Percentiles rank a stretch among this genome's conserved stretches.
Conservation (phyloP, 2,113 vertebrate species). For the Macaca fascicularis region DNA sequence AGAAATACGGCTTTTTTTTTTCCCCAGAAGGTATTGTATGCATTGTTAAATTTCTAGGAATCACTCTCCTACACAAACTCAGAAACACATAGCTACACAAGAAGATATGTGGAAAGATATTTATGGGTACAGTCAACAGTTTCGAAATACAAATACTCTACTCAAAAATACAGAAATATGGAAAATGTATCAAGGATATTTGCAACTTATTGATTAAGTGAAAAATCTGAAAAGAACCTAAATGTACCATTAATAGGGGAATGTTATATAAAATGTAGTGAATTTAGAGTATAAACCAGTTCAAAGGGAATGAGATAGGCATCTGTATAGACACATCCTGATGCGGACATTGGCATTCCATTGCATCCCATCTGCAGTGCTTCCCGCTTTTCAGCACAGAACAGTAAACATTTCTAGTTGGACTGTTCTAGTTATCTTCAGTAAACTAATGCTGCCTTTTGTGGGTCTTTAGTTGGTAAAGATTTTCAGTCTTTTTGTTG, state of each 20-base stretch:
- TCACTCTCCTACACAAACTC: neutral
- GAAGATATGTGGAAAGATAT: neutral
- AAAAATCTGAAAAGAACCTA: neutral
- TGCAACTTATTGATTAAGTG: neutral
- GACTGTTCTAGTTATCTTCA: neutral
- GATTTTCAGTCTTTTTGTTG: neutral
- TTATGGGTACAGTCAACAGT: neutral
- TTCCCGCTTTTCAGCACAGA: neutral
- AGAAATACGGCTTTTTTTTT: neutral
- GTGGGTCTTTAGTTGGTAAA: neutral
- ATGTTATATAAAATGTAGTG: neutral
- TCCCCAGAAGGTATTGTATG: neutral
- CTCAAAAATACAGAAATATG: neutral
- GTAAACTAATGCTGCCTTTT: neutral
- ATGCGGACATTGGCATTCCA: neutral
- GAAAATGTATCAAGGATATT: neutral
- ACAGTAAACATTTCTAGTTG: neutral
- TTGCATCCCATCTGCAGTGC: neutral
- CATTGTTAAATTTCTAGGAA: neutral
- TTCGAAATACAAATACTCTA: neutral
- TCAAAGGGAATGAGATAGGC: neutral
- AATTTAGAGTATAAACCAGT: neutral
- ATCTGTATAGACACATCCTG: too few species aligned
- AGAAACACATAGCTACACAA: neutral
- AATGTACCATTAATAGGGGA: neutral